Evolutionary conservation across 2,113 vertebrate species (phyloP), one percentile per base, ranked within the genome.

Genomic region (Lota lota): DNA sequence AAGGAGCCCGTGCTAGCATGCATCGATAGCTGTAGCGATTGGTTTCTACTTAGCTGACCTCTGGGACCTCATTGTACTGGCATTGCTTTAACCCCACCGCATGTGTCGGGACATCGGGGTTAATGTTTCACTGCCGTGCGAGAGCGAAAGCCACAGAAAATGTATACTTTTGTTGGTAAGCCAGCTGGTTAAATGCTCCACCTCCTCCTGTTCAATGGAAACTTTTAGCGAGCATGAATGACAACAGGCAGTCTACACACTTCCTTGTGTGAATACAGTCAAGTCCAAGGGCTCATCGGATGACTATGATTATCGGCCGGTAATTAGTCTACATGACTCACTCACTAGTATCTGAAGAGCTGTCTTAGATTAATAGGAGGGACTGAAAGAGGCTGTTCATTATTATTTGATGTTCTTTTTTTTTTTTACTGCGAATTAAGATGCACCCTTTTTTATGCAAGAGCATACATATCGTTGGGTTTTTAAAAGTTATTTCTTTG

Each of bases 291-390:
- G 33, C 59, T 73, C 82, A 70, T 91, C 83, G 11, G 58, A 68
- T 88, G 76, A 85, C 83, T 73, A 33, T 47, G 40, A 47, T 83
- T 68, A 74, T 74, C 67, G 28, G 75, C 24, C 40, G 79, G 75
- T 87, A 87, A 89, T 89, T 86, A 79, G 77, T 80, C 69, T 68
- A 64, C 81, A 71, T 66, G 58, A 33, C 28, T 33, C 28, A 62
- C 73, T 73, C 68, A 64, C 61, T 64, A 1, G 14, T 69, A 67
- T 81, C 66, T 83, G 73, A 76, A 24, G 50, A 51, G 70, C 65
- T 80, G 76, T 69, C 21, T 0, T 74, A 68, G 76, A 78, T 68
- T 11, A 77, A 81, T 77, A 66, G 67, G 10, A 40, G 19, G n/a
- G 22, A 11, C 51, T 65, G 56, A 56, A 33, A 77, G n/a, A 4